A percentile compares a stretch with the other conserved stretches of the same genome.
Evolutionary conservation across 2,888 invertebrate genomes (phyloP).

Genomic region (Gymnocheta viridis): DNA sequence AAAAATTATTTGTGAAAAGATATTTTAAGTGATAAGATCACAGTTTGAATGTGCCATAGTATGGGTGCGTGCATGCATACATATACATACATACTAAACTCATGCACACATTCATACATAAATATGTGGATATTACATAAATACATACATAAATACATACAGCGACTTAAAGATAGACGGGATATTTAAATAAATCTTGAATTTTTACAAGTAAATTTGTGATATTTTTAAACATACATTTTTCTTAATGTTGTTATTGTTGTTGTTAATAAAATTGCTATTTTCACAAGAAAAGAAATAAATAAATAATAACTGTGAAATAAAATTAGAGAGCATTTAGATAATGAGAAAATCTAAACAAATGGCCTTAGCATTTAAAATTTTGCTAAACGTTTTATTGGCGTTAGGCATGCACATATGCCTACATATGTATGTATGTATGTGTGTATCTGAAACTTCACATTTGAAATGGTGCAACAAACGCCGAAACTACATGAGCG

Average conservation of each 20-base stretch:
- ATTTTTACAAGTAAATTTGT: conserved; percentile 45
- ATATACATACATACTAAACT: background rate
- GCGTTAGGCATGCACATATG: too few relatives aligned
- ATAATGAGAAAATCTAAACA: too few relatives aligned
- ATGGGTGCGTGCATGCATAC: conserved; percentile 3
- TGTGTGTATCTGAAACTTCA: too few relatives aligned
- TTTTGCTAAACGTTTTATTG: too few relatives aligned
- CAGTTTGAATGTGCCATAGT: conserved; percentile 39
- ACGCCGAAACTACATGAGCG: too few relatives aligned
- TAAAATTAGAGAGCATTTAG: too few relatives aligned
- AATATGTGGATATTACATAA: background rate
- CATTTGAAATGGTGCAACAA: too few relatives aligned
- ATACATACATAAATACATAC: background rate
- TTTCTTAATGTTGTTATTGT: background rate
- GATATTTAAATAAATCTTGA: conserved; percentile 62
- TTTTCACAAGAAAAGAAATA: background rate
- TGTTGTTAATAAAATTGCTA: conserved; percentile 24
- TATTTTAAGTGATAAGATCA: conserved; percentile 67
- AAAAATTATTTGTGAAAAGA: conserved; percentile 68
- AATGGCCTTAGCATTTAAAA: too few relatives aligned
- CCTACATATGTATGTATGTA: too few relatives aligned
- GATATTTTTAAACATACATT: conserved; percentile 57
- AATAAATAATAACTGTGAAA: too few relatives aligned
- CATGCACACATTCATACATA: background rate
- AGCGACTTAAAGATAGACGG: conserved; percentile 41